phyloP scores from a whole-genome alignment of 1,140 invertebrate genomes.

The Penaeus indicus region DNA sequence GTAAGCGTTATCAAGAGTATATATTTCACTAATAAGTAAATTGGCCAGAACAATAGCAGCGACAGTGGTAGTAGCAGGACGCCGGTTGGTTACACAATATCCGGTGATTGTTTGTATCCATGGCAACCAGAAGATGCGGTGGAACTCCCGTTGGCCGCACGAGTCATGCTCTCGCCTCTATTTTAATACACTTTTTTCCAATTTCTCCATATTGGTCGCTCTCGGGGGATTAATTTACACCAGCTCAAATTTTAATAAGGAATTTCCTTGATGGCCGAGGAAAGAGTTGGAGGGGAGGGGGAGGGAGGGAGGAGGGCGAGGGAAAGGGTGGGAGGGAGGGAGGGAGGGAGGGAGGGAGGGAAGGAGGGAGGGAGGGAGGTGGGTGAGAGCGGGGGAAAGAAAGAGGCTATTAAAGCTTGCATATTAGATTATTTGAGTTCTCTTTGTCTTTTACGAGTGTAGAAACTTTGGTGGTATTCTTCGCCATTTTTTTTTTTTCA shows the following conservation, averaged over 20 bases:
- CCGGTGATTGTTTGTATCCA: conserved; percentile 49
- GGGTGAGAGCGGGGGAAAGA: too few species aligned
- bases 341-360: background rate
- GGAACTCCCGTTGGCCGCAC: background rate
- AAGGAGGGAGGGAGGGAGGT: too few species aligned
- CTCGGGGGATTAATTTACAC: conserved; percentile 47
- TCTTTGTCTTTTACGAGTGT: too few species aligned
- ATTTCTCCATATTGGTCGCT: conserved; percentile 50
- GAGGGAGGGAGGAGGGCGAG: conserved; percentile 25
- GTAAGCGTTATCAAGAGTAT: background rate
- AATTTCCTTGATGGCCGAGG: conserved; percentile 42
- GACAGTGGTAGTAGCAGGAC: background rate
- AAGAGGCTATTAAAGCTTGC: too few species aligned
- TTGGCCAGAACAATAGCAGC: conserved; percentile 31
- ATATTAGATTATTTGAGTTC: too few species aligned
- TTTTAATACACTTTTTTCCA: conserved; percentile 24
- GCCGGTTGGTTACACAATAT: conserved; percentile 39
- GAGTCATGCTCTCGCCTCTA: background rate
- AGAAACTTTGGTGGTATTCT: too few species aligned
- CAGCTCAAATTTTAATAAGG: conserved; percentile 56
- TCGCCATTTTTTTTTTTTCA: too few species aligned
- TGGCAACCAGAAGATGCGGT: conserved; percentile 30
- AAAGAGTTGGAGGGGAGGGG: background rate
- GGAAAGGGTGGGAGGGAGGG: background rate
- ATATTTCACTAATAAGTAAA: conserved; percentile 48